These are phyloP conservation scores for Gisinianus flammeolus DNA, from an alignment of 2,888 invertebrate species.

Conservation along the genomic window DNA sequence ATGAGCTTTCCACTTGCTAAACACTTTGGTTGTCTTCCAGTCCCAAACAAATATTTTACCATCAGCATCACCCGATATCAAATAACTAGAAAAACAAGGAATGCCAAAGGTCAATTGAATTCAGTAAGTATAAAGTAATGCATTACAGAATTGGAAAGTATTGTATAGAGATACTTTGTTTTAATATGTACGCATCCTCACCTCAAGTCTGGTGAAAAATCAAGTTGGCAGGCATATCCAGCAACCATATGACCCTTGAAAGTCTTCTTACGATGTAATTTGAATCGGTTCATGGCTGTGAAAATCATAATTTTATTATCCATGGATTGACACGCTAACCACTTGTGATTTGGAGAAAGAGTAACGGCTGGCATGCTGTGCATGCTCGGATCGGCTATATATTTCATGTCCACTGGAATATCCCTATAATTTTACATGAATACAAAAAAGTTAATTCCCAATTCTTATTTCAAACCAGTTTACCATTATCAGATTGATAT, in stretches of 20 bases:
- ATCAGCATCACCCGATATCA: conserved; percentile 98
- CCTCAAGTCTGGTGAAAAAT: conserved; percentile 99
- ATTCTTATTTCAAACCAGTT: no score
- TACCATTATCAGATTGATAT: no score
- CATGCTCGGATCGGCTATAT: conserved; percentile 99
- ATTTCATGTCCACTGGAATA: conserved; percentile 98
- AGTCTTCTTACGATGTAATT: conserved; percentile 96
- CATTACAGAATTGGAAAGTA: no score
- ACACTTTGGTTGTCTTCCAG: conserved; percentile 98
- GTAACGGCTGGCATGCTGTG: conserved; percentile 98
- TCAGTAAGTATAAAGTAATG: not conserved
- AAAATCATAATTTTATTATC: conserved; percentile 97
- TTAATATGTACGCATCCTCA: no score
- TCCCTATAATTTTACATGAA: conserved; percentile 65
- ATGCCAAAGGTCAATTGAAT: conserved; percentile 6
- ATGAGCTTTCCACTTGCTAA: conserved; percentile 99
- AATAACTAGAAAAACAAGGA: conserved; percentile 74
- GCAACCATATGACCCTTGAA: conserved; percentile 99
- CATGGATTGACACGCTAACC: conserved; percentile 99
- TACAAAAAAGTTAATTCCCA: no score
- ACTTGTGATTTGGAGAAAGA: conserved; percentile 94
- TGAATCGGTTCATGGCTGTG: conserved; percentile 95
- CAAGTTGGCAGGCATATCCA: conserved; percentile 95
- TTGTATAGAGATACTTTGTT: no score
- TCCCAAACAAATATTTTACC: conserved; percentile 99